These are phyloP conservation scores for Lithobates pipiens DNA, from an alignment of 2,797 vertebrate species.

Conservation along the genomic window DNA sequence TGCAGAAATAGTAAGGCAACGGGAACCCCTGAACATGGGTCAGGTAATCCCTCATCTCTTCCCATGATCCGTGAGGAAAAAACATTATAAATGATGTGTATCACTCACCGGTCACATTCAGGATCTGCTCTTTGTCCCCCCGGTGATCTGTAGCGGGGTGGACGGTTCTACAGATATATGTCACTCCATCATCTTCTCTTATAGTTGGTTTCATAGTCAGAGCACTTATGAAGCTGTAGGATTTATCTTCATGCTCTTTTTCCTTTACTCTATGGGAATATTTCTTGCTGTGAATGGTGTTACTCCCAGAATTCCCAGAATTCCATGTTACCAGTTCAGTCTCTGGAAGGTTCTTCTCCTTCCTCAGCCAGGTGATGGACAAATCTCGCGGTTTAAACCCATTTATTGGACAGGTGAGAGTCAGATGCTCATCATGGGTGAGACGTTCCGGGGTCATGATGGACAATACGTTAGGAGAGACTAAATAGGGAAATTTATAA, in stretches of 20 bases:
- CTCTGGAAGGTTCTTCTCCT: neutral
- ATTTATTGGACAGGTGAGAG: constrained; percentile 46
- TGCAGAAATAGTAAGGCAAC: too few relatives aligned
- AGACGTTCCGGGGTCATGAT: constrained; percentile 30
- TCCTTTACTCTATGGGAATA: constrained; percentile 1
- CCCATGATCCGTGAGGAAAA: too few relatives aligned
- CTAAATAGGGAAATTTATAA: neutral
- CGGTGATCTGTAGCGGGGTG: neutral
- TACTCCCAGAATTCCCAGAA: too few relatives aligned
- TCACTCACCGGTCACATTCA: constrained; percentile 17
- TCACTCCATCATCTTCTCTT: constrained; percentile 20
- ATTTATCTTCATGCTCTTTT: neutral
- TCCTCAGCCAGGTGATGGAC: constrained; percentile 43
- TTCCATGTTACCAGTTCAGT: constrained; percentile 20
- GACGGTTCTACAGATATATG: constrained; percentile 22
- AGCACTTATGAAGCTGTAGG: constrained; percentile 30
- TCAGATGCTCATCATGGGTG: constrained; percentile 23
- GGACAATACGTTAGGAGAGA: constrained; percentile 46
- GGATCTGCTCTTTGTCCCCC: neutral
- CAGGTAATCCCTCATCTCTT: too few relatives aligned
- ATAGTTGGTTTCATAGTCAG: constrained; percentile 14
- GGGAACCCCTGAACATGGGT: too few relatives aligned
- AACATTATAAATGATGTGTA: too few relatives aligned
- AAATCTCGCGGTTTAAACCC: constrained; percentile 54
- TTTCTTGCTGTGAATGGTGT: neutral